Conservation (phyloP, 2,888 invertebrate species). For the Dugesia japonica region DNA sequence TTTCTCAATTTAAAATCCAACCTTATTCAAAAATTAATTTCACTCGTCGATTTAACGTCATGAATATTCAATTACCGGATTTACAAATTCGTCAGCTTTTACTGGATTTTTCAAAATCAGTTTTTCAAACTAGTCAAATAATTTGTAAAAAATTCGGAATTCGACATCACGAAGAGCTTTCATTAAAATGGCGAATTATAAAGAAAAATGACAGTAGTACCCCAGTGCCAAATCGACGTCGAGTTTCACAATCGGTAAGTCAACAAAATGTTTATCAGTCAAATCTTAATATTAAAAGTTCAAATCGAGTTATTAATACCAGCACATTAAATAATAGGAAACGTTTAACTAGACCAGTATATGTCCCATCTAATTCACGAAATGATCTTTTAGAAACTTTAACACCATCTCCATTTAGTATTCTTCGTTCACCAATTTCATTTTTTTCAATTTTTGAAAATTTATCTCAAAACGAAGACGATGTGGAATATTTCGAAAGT, state of each 20-base stretch:
- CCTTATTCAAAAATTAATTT: constrained; percentile 1
- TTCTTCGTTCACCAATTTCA: not conserved
- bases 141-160: constrained; percentile 25
- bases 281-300: not conserved
- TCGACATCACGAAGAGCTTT: constrained; percentile 24
- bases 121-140: constrained; percentile 1
- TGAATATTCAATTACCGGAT: constrained; percentile 26
- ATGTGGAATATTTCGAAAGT: not conserved
- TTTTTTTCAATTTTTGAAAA: not conserved
- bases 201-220: not conserved
- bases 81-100: not conserved
- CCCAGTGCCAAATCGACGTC: not conserved
- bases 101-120: constrained; percentile 2
- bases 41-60: not conserved
- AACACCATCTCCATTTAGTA: not conserved
- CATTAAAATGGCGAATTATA: not conserved
- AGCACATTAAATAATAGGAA: not conserved
- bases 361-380: not conserved
- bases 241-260: not conserved
- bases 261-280: not conserved
- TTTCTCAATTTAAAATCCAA: constrained; percentile 20
- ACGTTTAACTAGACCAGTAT: not conserved
- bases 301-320: not conserved
- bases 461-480: not conserved
- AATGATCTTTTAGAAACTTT: not conserved